Conservation (phyloP, 2,113 vertebrate genomes). For the Oostethus manadensis region DNA sequence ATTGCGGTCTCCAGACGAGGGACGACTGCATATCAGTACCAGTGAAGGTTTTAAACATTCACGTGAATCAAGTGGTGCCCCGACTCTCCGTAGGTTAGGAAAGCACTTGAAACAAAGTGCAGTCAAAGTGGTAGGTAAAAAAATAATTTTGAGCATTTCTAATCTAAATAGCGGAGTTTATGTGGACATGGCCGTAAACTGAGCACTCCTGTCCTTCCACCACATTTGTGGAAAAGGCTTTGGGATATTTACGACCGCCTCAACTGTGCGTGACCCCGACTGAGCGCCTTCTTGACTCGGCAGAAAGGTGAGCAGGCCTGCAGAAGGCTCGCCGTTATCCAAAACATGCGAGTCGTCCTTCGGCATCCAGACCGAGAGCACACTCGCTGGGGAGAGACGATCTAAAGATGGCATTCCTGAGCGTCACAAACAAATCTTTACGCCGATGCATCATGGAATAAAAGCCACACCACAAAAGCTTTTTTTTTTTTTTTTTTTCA, state of each 20-base stretch:
- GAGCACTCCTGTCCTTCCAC: no score
- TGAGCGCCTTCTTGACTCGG: slow-evolving; percentile 18
- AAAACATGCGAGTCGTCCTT: slow-evolving; percentile 45
- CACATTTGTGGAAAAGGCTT: not conserved
- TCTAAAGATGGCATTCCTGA: slow-evolving; percentile 30
- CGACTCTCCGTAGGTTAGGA: no score
- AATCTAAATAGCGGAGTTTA: no score
- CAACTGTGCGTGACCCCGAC: slow-evolving; percentile 12
- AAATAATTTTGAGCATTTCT: no score
- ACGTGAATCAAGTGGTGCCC: no score
- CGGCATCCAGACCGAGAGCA: slow-evolving; percentile 11
- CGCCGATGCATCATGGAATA: slow-evolving; percentile 6
- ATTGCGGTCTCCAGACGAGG: no score
- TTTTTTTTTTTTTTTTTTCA: no score
- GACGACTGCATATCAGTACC: no score
- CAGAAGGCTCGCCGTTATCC: slow-evolving; percentile 27
- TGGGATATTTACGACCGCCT: slow-evolving; percentile 19
- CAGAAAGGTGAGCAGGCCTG: slow-evolving; percentile 13
- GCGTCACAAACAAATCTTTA: slow-evolving; percentile 40
- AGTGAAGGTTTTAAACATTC: no score
- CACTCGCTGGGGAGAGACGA: not conserved
- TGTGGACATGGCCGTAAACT: no score
- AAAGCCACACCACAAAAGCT: slow-evolving; percentile 14
- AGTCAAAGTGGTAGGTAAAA: no score
- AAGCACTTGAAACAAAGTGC: no score